These are phyloP conservation scores for Borostomias antarcticus DNA, from an alignment of 2,797 vertebrate species.

Conservation along the genomic window DNA sequence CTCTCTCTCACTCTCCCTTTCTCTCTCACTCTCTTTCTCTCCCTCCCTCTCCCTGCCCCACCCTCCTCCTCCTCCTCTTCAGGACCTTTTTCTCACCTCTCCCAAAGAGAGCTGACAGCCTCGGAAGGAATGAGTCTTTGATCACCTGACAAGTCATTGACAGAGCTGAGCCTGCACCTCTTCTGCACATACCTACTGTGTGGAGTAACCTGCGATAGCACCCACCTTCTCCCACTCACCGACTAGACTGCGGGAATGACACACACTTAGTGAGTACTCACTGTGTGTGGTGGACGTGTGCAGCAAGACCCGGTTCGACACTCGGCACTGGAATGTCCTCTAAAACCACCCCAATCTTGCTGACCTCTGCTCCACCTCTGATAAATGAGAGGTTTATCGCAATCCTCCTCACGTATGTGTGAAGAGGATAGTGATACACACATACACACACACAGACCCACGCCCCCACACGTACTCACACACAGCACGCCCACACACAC, in stretches of 20 bases:
- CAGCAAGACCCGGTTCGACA: neutral
- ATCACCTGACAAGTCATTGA: conserved; percentile 46
- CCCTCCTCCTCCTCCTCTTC: neutral
- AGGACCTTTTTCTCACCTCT: conserved; percentile 6
- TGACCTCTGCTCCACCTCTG: conserved; percentile 12
- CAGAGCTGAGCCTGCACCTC: conserved; percentile 33
- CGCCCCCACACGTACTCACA: neutral
- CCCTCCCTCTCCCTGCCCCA: neutral
- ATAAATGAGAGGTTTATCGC: conserved; percentile 20
- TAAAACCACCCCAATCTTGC: conserved; percentile 19
- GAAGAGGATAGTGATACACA: neutral
- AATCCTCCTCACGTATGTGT: neutral
- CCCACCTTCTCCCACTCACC: neutral
- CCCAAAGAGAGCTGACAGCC: conserved; percentile 9
- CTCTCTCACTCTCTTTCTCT: neutral
- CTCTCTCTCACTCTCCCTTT: neutral
- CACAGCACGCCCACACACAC: conserved; percentile 10
- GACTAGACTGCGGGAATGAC: neutral
- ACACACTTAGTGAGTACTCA: too few relatives aligned
- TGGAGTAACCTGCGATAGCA: conserved; percentile 1
- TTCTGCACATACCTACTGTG: conserved; percentile 31
- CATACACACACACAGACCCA: neutral
- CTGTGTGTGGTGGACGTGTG: neutral
- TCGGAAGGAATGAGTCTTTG: conserved; percentile 39
- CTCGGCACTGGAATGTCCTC: neutral